Conservation (phyloP, 2,888 invertebrate genomes). For the Pseudococcus longispinus region DNA sequence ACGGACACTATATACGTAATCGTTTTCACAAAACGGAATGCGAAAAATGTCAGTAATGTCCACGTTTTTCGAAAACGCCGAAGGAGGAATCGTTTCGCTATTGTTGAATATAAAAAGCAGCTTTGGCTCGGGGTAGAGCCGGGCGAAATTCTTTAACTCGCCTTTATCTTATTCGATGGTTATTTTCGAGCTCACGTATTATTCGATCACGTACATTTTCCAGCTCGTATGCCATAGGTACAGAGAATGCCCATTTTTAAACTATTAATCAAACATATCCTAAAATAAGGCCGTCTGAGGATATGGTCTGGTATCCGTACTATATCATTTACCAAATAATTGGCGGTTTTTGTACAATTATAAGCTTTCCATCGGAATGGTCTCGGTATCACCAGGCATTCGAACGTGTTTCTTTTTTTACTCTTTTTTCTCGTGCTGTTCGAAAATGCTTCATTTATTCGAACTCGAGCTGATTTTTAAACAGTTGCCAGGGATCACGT, state of each 20-base stretch:
- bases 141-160: conserved; percentile 19
- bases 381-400: too few relatives aligned
- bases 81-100: conserved; percentile 17
- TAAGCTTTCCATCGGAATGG: background rate
- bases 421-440: background rate
- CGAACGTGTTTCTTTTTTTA: background rate
- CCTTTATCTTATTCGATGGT: conserved; percentile 47
- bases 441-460: background rate
- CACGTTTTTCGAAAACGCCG: background rate
- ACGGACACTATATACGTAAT: conserved; percentile 36
- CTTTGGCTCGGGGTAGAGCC: background rate
- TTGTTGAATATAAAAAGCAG: conserved; percentile 21
- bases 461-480: background rate
- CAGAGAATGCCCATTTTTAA: background rate
- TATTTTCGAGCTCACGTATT: conserved; percentile 36
- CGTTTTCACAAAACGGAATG: conserved; percentile 30
- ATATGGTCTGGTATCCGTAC: background rate
- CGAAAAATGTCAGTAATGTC: conserved; percentile 37
- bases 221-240: background rate
- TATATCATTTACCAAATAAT: background rate
- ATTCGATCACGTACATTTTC: conserved; percentile 10
- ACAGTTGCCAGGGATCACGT: background rate
- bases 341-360: background rate
- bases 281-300: background rate
- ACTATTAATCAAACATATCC: conserved; percentile 22